Evolutionary conservation across 2,113 vertebrate genomes (phyloP), one percentile per base, ranked within the genome.

Genomic region (Pteropus alecto): DNA sequence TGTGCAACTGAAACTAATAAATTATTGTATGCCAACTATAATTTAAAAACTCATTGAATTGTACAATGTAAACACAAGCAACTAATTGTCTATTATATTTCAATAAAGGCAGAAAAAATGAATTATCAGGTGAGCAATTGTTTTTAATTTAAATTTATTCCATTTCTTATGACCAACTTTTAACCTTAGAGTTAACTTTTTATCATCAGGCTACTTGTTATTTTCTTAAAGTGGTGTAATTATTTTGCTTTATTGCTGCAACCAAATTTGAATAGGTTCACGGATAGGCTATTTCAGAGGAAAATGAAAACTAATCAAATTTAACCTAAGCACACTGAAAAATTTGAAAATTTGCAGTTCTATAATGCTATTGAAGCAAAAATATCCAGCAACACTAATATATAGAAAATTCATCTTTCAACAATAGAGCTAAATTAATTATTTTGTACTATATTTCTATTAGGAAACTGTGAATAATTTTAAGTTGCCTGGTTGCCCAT

Each of bases 181-280:
- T 60, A 83, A 6, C 30, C 81, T 96, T 61, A 68, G 65, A 74
- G 1, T 94, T 96, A 94, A 93, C 19, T 22, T 33, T 90, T 95
- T 86, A 90, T 21, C 38, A 77, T 26, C 41, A 63, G 71, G 54
- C 93, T 77, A 60, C 7, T 94, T 89, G 84, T 89, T 92, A 8
- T 95, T 97, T 90, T 9, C 56, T 89, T 60, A 93, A 51, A 68
- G 28, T 54, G 7, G 7, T 77, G n/a, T 93, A 56, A 92, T 94
- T 90, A 89, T 92, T 92, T 93, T 78, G 22, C 21, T 65, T 85
- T 79, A 70, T 67, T 65, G 48, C 56, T 7, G 41, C 15, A 91
- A 84, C 71, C 81, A 79, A 26, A 67, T 97, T 97, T 98, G 41
- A 95, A 94, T 82, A 79, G 68, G n/a, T 65, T 95, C 93, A 96